Base-by-base conservation (phyloP, 37 sponge, comb jelly and placozoan genomes). In the Diacarnus erythraeanus region DNA sequence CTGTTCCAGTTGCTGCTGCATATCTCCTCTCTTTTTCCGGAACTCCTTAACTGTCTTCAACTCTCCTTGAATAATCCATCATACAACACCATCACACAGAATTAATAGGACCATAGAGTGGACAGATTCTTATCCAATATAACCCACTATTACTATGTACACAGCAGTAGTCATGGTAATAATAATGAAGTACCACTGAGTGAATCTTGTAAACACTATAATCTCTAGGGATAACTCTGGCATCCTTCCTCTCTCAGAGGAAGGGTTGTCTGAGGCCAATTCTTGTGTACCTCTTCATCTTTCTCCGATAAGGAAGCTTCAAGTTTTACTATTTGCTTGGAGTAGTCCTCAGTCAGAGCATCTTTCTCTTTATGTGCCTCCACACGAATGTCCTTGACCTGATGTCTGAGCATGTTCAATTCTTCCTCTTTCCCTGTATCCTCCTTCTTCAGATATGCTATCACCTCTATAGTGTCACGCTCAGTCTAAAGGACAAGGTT, bases 401-500 rank as follows among this genome's bases (percentile, higher is more conserved):
- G 71, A 41, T 91, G 77, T 44, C 54, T 64, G 42, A 88, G 58
- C 0, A 23, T 17, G 36, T 40, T 35, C 38, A 90, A 33, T 33
- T 77, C 79, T 47, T 86, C 79, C 39, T 90, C 90, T 68, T 89
- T 97, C 59, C 54, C 33, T 18, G 81, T 33, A 27, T 85, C 93
- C 58, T 97, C 93, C 56, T 82, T 81, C 85, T 93, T 95, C 58
- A 97, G 65, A 73, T 83, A 95, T 0, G 93, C 87, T 38, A 97
- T 92, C 59, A 97, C 98, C 56, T 97, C 93, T 57, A 97, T 81
- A 3, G 98, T 97, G 82, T 97, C 98, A 27, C 84, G 64, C 81
- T 97, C 98, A 41, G 92, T 97, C 86, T 92, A 63, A 0, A 42
- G 6, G 33, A 68, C 4, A 31, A 20, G 17, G 42, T 35, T 30